Base-by-base conservation (phyloP, 2,113 vertebrate species). In the Copsychus sechellarum region DNA sequence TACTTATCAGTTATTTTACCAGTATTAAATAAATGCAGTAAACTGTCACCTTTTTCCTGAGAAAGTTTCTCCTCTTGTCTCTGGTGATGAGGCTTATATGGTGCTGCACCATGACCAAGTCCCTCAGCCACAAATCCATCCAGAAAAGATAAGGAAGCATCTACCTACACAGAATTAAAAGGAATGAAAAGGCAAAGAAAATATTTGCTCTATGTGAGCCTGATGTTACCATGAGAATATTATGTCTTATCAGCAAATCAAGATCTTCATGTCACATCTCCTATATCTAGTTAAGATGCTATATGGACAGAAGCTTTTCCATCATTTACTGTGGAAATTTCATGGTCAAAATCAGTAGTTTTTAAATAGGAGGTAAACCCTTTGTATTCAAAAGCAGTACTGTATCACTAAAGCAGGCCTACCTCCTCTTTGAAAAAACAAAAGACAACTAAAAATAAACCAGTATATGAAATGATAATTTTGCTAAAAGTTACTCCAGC, bases 121-220 rank as follows among this genome's bases (percentile, higher is more conserved):
- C 98, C 98, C 92, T 99, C 99, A 14, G 99, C 99, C 95, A 99
- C 99, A 97, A 99, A 99, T 34, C 98, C 98, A 97, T 99, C 99
- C 97, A 99, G 96, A 95, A 99, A 99, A 62, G 99, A 99, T 83
- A 99, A 98, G 21, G 99, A 99, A 72, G 99, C 99, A 98, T 99
- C 99, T 43, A 99, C 98, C 99, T 99, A 90, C 18, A 84, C 42
- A 89, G 31, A 81, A 87, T 95, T 70, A 58, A 79, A 45, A 57
- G 14, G 31, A 84, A 25, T 38, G 19, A 83, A 76, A 77, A 94
- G 53, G 16, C 26, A 70, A 70, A 21, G 12, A 43, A 58, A 88
- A 18, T 18, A 36, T 45, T 73, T 86, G 40, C 56, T 91, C 5
- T 33, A 5, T 6, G 8, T 22, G 11, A 78, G 23, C 19, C 31